These are phyloP conservation scores for Nycticebus coucang DNA, from an alignment of 2,113 vertebrate species.

Conservation along the genomic window DNA sequence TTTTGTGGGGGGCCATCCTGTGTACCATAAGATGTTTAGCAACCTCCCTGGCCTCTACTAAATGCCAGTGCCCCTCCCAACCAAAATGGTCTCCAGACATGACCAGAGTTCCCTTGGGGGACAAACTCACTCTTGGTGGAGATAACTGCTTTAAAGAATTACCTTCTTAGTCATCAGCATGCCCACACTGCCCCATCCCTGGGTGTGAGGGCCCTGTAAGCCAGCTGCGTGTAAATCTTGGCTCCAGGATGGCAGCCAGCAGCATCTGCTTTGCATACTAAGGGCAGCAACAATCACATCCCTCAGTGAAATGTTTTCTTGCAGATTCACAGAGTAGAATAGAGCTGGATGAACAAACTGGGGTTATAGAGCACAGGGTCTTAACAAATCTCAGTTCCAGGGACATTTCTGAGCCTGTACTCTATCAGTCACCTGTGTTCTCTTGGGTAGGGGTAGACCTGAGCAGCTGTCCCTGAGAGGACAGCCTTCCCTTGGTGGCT, in stretches of 20 bases:
- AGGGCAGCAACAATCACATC: no score
- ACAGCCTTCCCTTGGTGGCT: neutral
- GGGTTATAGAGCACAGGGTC: neutral
- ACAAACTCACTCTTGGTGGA: neutral
- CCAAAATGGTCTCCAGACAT: neutral
- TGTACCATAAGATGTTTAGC: neutral
- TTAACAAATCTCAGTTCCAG: neutral
- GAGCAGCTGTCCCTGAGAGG: neutral
- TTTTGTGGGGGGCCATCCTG: neutral
- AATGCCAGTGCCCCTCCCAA: neutral
- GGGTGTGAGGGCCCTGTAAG: neutral
- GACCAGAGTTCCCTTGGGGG: neutral
- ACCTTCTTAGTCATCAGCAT: neutral
- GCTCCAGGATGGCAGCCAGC: neutral
- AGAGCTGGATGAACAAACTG: neutral
- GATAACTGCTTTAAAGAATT: neutral
- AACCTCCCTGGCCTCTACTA: neutral
- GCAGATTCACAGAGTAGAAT: neutral
- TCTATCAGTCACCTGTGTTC: neutral
- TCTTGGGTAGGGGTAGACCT: neutral
- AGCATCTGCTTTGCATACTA: neutral
- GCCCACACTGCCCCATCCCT: fast-evolving
- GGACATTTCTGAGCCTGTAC: neutral
- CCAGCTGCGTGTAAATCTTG: neutral
- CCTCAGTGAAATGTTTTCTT: neutral